Evolutionary conservation across 2,888 invertebrate genomes (phyloP).

Genomic region (Rotaria sp.): DNA sequence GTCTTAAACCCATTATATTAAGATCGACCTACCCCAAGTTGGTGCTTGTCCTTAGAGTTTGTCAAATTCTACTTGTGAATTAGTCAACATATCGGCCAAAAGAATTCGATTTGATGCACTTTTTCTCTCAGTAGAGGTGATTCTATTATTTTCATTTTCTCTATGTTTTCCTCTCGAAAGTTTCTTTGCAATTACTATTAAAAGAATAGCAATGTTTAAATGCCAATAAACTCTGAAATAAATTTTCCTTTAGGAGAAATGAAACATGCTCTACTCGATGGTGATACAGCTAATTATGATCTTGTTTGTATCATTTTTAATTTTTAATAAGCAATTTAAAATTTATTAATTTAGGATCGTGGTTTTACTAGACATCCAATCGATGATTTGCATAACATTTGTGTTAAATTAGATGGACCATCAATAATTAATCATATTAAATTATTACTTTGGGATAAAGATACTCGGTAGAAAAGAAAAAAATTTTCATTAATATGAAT

Average conservation of each 20-base stretch:
- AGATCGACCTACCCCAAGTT: too few relatives aligned
- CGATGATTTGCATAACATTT: slow-evolving; percentile 64
- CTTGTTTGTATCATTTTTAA: slow-evolving; percentile 41
- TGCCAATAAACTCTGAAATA: too few relatives aligned
- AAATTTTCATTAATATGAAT: background rate
- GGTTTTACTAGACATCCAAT: slow-evolving; percentile 82
- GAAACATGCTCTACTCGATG: slow-evolving; percentile 77
- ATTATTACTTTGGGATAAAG: slow-evolving; percentile 86
- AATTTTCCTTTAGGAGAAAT: slow-evolving; percentile 62
- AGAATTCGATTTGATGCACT: too few relatives aligned
- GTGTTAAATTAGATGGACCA: slow-evolving; percentile 67
- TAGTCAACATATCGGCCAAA: too few relatives aligned
- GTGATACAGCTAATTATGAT: slow-evolving; percentile 62
- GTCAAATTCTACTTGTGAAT: too few relatives aligned
- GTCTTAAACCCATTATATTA: too few relatives aligned
- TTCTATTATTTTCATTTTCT: too few relatives aligned
- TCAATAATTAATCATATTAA: slow-evolving; percentile 86
- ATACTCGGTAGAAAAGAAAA: slow-evolving; percentile 62
- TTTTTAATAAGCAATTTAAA: slow-evolving; percentile 63
- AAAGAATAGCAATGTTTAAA: too few relatives aligned
- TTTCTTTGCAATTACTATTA: too few relatives aligned
- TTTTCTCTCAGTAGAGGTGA: too few relatives aligned
- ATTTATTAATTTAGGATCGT: slow-evolving; percentile 70
- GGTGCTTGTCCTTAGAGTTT: too few relatives aligned
- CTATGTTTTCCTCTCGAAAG: too few relatives aligned